A percentile compares a stretch with the other conserved stretches of the same genome.
Evolutionary conservation across 2,113 vertebrate species (phyloP).

Genomic region (Pleuronectes platessa): DNA sequence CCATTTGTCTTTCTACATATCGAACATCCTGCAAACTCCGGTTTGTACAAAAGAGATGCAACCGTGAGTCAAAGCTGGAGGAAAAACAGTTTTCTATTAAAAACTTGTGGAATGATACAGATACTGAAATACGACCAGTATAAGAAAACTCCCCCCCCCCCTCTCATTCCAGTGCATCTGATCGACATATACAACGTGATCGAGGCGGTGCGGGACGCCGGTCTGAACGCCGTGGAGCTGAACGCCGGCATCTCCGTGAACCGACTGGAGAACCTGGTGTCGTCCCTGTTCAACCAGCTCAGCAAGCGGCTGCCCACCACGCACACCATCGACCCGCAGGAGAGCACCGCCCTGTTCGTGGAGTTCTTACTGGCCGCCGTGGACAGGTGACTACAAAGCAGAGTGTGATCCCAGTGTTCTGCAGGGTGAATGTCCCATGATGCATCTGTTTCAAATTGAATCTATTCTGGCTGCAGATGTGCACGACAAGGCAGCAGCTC

Average conservation of each 20-base stretch:
- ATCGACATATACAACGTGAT: slow-evolving; percentile 97
- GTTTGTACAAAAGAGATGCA: slow-evolving; percentile 95
- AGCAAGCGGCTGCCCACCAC: slow-evolving; percentile 93
- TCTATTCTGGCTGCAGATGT: background rate
- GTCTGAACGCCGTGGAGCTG: slow-evolving; percentile 90
- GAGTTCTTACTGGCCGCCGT: slow-evolving; percentile 90
- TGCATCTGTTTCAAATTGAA: background rate
- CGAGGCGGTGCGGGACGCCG: slow-evolving; percentile 93
- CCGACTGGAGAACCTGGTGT: slow-evolving; percentile 92
- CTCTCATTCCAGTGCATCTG: slow-evolving; percentile 87
- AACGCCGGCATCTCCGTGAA: slow-evolving; percentile 86
- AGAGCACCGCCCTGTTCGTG: slow-evolving; percentile 90
- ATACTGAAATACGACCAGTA: no score
- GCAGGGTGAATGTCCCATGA: no score
- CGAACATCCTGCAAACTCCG: slow-evolving; percentile 95
- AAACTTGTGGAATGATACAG: no score
- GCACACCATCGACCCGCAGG: slow-evolving; percentile 90
- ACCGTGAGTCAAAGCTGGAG: slow-evolving; percentile 85
- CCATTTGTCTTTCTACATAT: slow-evolving; percentile 93
- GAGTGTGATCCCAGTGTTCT: background rate
- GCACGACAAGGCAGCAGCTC: no score
- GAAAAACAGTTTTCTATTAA: no score
- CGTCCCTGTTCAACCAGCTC: slow-evolving; percentile 93
- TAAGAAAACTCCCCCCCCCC: background rate
- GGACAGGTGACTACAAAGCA: slow-evolving; percentile 81